Percentiles rank a stretch among this genome's conserved stretches.
Conservation (phyloP, 2,888 invertebrate species). For the Lutraria lutraria region DNA sequence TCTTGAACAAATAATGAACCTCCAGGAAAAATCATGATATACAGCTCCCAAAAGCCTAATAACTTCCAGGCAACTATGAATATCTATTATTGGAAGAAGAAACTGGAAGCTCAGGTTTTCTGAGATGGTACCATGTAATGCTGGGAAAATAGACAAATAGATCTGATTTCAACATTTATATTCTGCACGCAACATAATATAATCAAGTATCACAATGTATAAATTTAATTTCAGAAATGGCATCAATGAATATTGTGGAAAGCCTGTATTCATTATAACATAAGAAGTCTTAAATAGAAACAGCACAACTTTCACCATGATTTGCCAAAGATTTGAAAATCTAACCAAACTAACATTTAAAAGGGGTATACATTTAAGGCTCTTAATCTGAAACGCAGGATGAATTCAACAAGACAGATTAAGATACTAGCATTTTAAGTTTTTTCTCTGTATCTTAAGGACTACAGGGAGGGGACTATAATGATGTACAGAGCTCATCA, state of each 20-base stretch:
- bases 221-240: background rate
- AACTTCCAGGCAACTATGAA: conserved; percentile 2
- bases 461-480: no score
- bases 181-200: background rate
- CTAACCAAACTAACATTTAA: no score
- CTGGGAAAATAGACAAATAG: background rate
- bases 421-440: no score
- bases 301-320: no score
- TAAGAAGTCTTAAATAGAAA: no score
- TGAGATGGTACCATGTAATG: background rate
- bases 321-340: no score
- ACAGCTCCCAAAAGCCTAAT: conserved; percentile 25
- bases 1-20: conserved; percentile 22
- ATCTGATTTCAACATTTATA: background rate
- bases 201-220: background rate
- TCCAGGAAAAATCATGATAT: conserved; percentile 18
- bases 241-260: background rate
- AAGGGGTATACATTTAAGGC: no score
- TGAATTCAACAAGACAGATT: no score
- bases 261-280: background rate
- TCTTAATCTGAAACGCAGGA: no score
- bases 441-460: no score
- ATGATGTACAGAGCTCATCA: no score
- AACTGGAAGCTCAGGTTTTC: background rate
- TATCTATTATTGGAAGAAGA: conserved; percentile 16